Evolutionary conservation across 2,113 vertebrate species (phyloP).

Genomic region (Mugil cephalus): DNA sequence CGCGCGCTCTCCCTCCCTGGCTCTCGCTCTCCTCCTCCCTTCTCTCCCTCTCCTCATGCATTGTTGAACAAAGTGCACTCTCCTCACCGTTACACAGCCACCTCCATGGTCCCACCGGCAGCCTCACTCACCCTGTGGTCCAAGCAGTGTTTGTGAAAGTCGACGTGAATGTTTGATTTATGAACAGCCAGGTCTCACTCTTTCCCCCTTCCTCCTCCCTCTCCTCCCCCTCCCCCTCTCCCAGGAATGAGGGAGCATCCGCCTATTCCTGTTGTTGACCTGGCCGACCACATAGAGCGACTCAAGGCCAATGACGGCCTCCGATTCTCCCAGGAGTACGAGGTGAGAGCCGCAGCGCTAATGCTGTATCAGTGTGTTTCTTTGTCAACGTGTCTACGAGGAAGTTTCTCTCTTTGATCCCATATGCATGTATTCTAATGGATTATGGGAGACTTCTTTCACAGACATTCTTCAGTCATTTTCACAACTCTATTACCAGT

Average conservation of each 20-base stretch:
- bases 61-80: conserved; percentile 70
- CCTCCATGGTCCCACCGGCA: conserved; percentile 76
- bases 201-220: background rate
- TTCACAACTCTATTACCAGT: conserved; percentile 74
- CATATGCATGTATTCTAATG: conserved; percentile 65
- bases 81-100: conserved; percentile 71
- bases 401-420: conserved; percentile 49
- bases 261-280: conserved; percentile 88
- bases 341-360: conserved; percentile 84
- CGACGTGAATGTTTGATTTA: conserved; percentile 7
- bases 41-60: conserved; percentile 60
- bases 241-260: conserved; percentile 93
- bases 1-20: conserved; percentile 26
- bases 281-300: conserved; percentile 93
- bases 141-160: conserved; percentile 58
- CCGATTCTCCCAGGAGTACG: conserved; percentile 96
- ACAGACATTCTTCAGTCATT: conserved; percentile 58
- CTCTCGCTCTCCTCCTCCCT: conserved; percentile 4
- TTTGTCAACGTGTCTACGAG: conserved; percentile 36
- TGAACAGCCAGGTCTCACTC: conserved; percentile 37
- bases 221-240: conserved; percentile 31
- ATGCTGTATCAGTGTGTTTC: conserved; percentile 13
- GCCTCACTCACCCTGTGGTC: conserved; percentile 74
- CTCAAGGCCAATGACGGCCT: conserved; percentile 96
- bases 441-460: conserved; percentile 54